Conservation (phyloP, 1,140 invertebrate species). For the Drosophila lacertosa region DNA sequence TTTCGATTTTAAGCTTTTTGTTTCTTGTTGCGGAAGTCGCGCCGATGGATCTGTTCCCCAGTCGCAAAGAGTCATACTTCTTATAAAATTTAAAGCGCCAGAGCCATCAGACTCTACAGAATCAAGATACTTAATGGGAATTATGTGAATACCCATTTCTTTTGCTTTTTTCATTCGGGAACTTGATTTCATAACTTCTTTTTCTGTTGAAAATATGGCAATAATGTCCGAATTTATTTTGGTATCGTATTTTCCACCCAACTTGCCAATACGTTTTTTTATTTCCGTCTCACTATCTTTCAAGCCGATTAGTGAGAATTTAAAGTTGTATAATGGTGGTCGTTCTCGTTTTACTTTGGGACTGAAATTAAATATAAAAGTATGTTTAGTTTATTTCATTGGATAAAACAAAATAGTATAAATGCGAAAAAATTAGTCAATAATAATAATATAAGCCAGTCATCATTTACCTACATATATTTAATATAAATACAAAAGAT, state of each 20-base stretch:
- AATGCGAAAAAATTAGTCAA: too few relatives aligned
- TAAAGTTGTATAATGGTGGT: conserved; percentile 91
- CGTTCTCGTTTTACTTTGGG: conserved; percentile 86
- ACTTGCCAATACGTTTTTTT: conserved; percentile 88
- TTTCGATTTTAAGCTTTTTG: conserved; percentile 86
- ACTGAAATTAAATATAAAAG: conserved; percentile 75
- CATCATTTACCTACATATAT: too few relatives aligned
- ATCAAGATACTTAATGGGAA: conserved; percentile 92
- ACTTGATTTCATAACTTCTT: conserved; percentile 89
- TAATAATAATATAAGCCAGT: too few relatives aligned
- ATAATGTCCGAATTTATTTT: conserved; percentile 88
- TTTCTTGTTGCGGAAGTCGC: conserved; percentile 86
- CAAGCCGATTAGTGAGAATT: conserved; percentile 90
- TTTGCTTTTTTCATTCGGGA: conserved; percentile 89
- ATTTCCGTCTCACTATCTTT: conserved; percentile 87
- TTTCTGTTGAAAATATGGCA: conserved; percentile 90
- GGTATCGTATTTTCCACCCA: conserved; percentile 90
- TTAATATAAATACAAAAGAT: too few relatives aligned
- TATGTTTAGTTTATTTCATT: conserved; percentile 8
- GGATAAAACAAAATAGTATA: too few relatives aligned
- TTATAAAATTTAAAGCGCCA: conserved; percentile 87
- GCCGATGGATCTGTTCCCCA: conserved; percentile 91
- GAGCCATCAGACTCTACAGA: conserved; percentile 86
- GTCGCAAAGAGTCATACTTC: conserved; percentile 89
- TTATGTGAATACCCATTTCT: conserved; percentile 90